A percentile compares a stretch with the other conserved stretches of the same genome.
phyloP scores from a whole-genome alignment of 2,113 vertebrate species.

The Speoplatyrhinus poulsoni region DNA sequence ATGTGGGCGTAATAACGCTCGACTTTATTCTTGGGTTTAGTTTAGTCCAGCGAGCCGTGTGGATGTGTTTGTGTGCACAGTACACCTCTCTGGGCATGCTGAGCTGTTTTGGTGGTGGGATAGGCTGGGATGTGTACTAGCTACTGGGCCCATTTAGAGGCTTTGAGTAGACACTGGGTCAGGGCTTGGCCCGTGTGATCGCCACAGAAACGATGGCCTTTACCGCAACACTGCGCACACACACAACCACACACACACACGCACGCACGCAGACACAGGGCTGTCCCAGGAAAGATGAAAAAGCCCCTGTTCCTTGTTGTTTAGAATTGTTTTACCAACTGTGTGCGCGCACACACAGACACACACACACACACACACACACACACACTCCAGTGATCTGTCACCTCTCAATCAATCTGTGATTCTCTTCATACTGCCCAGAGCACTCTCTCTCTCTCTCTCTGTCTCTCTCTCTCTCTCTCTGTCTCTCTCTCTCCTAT shows the following conservation, averaged over 20 bases:
- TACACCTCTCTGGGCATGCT: no score
- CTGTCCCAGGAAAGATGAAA: no score
- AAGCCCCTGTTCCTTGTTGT: no score
- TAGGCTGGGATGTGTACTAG: no score
- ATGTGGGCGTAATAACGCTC: no score
- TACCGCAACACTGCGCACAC: background rate
- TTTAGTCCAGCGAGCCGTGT: no score
- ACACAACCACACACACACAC: conserved; percentile 1
- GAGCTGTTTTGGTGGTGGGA: no score
- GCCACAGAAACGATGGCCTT: background rate
- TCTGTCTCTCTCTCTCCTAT: background rate
- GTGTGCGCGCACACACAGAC: background rate
- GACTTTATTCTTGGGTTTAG: no score
- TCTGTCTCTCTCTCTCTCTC: background rate
- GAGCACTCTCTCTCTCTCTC: background rate
- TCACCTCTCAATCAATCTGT: background rate
- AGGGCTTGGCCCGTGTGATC: background rate
- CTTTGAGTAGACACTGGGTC: background rate
- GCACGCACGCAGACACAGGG: no score
- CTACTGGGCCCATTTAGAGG: no score
- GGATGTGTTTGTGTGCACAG: no score
- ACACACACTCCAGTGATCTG: background rate
- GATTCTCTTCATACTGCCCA: background rate
- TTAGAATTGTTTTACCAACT: background rate
- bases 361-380: background rate